Evolutionary conservation across 2,888 invertebrate species (phyloP).

Genomic region (Spodoptera littoralis): DNA sequence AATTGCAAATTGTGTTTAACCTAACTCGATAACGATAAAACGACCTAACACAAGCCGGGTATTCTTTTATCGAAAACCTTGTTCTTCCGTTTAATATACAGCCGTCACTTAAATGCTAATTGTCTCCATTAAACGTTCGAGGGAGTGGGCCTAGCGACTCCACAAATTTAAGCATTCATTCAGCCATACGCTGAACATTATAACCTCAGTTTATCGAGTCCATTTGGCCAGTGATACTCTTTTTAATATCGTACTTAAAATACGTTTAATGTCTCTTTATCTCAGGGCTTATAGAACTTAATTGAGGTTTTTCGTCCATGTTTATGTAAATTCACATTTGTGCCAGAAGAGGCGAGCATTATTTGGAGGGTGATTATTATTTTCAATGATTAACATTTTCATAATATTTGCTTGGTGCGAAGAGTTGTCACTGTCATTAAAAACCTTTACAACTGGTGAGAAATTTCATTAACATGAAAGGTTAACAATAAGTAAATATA

Average conservation of each 20-base stretch:
- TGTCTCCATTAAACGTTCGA: constrained; percentile 57
- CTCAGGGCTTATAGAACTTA: constrained; percentile 76
- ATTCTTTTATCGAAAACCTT: constrained; percentile 35
- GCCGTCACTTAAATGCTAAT: constrained; percentile 57
- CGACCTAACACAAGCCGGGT: constrained; percentile 49
- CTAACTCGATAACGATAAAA: constrained; percentile 75
- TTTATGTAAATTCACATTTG: constrained; percentile 62
- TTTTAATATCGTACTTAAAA: constrained; percentile 85
- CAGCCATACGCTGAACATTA: constrained; percentile 77
- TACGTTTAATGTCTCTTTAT: constrained; percentile 80
- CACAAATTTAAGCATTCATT: constrained; percentile 77
- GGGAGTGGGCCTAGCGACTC: constrained; percentile 63
- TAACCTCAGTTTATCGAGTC: constrained; percentile 80
- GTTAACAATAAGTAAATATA: constrained; percentile 13
- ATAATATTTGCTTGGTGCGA: constrained; percentile 36
- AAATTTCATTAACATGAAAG: constrained; percentile 6
- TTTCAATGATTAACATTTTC: constrained; percentile 39
- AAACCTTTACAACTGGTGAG: constrained; percentile 36
- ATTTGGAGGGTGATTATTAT: constrained; percentile 42
- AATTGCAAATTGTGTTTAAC: constrained; percentile 80
- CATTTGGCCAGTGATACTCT: constrained; percentile 83
- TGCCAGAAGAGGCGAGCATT: constrained; percentile 47
- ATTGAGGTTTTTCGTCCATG: constrained; percentile 76
- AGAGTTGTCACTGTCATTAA: constrained; percentile 37
- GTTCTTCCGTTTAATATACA: constrained; percentile 55